Conservation (phyloP, 2,797 vertebrate species). For the Synaphobranchus kaupii region DNA sequence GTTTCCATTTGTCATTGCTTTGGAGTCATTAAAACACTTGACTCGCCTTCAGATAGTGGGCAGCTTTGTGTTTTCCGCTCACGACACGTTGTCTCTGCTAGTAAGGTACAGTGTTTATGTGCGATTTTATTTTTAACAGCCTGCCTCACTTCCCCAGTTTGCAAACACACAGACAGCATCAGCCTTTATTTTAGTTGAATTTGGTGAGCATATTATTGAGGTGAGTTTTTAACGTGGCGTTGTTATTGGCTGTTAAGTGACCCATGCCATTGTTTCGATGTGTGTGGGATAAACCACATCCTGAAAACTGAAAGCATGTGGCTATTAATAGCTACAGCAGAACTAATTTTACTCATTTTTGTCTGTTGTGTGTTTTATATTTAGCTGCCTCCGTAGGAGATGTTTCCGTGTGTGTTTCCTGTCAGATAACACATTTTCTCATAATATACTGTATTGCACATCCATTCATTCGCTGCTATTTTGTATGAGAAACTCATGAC, state of each 20-base stretch:
- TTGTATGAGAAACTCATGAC: neutral
- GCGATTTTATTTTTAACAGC: neutral
- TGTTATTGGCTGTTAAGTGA: constrained; percentile 39
- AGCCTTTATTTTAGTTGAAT: neutral
- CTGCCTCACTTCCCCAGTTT: neutral
- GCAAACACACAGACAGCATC: neutral
- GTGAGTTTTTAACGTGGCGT: neutral
- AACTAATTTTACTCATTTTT: constrained; percentile 69
- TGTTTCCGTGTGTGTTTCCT: constrained; percentile 65
- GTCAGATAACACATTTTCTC: constrained; percentile 46
- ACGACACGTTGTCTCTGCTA: neutral
- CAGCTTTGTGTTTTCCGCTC: neutral
- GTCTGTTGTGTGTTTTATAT: constrained; percentile 58
- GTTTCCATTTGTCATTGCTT: neutral
- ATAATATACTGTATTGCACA: neutral
- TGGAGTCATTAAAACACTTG: neutral
- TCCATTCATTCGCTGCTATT: neutral
- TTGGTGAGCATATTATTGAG: neutral
- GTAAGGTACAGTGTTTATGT: neutral
- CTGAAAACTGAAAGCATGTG: constrained; percentile 63
- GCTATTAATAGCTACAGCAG: constrained; percentile 69
- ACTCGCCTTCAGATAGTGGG: neutral
- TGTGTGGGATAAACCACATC: constrained; percentile 56
- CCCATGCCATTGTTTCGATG: constrained; percentile 67
- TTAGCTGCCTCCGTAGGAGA: constrained; percentile 54